A percentile compares a stretch with the other conserved stretches of the same genome.
Conservation (phyloP, 1,140 invertebrate species). For the Scaptomyza montana region DNA sequence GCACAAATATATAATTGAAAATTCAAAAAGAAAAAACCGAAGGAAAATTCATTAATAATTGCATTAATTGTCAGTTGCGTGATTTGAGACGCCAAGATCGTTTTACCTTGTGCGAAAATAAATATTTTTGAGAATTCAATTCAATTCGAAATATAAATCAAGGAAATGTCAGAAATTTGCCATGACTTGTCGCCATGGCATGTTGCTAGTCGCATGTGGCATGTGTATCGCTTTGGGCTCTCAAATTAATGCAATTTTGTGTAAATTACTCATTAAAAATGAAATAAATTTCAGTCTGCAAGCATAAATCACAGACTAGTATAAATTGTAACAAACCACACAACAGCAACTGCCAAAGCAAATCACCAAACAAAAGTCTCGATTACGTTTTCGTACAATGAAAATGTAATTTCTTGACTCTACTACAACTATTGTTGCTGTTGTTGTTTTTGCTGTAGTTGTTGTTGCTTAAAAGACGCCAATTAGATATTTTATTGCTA, state of each 20-base stretch:
- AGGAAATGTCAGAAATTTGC: slow-evolving; percentile 80
- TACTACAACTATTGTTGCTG: slow-evolving; percentile 24
- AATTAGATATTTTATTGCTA: slow-evolving; percentile 82
- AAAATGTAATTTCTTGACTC: slow-evolving; percentile 64
- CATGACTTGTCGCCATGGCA: slow-evolving; percentile 66
- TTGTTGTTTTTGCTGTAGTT: slow-evolving; percentile 36
- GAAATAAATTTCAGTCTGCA: slow-evolving; percentile 72
- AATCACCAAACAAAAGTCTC: slow-evolving; percentile 74
- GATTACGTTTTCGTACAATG: slow-evolving; percentile 64
- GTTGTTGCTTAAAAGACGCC: slow-evolving; percentile 56
- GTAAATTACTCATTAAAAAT: slow-evolving; percentile 82
- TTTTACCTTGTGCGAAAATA: not conserved
- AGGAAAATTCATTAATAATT: slow-evolving; percentile 22
- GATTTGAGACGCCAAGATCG: slow-evolving; percentile 24
- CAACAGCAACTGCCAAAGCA: slow-evolving; percentile 46
- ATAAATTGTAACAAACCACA: slow-evolving; percentile 66
- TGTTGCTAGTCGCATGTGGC: slow-evolving; percentile 29
- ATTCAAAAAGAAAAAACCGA: not conserved
- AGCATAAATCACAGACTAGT: slow-evolving; percentile 72
- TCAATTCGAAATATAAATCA: slow-evolving; percentile 64
- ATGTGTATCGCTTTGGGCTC: slow-evolving; percentile 57
- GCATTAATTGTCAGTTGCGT: slow-evolving; percentile 37
- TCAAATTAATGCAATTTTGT: slow-evolving; percentile 81
- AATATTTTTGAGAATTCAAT: slow-evolving; percentile 48
- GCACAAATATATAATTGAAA: slow-evolving; percentile 5